Evolutionary conservation across 2,888 invertebrate species (phyloP).

Genomic region (Stramonita haemastoma): DNA sequence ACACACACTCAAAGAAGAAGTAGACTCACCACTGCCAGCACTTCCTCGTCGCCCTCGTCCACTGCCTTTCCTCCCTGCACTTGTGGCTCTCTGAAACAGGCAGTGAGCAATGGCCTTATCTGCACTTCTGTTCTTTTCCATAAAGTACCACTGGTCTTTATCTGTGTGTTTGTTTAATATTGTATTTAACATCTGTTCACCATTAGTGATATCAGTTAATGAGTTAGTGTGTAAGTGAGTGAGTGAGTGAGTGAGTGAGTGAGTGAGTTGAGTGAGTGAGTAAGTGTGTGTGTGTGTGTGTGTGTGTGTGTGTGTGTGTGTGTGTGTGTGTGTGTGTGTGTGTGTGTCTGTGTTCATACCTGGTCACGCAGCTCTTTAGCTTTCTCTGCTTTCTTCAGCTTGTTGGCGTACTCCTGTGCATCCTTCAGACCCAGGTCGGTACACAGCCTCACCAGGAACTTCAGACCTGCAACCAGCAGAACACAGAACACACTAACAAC

Average conservation of each 20-base stretch:
- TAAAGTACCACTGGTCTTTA: neutral
- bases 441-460: slow-evolving; percentile 91
- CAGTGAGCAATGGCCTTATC: neutral
- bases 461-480: slow-evolving; percentile 82
- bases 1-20: neutral
- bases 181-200: neutral
- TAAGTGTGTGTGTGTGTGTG: no score
- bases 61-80: slow-evolving; percentile 74
- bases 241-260: neutral
- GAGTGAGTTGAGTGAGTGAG: no score
- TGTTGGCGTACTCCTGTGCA: slow-evolving; percentile 89
- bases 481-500: no score
- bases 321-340: no score
- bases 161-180: neutral
- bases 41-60: slow-evolving; percentile 64
- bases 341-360: slow-evolving; percentile 52
- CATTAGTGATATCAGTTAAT: neutral
- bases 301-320: no score
- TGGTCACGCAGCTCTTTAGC: slow-evolving; percentile 77
- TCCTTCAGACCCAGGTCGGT: slow-evolving; percentile 94
- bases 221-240: neutral
- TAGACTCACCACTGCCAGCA: slow-evolving; percentile 65
- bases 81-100: slow-evolving; percentile 68
- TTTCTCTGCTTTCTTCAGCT: slow-evolving; percentile 86
- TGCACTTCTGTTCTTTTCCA: neutral